Base-by-base conservation (phyloP, 1,140 invertebrate genomes). In the Mya arenaria region DNA sequence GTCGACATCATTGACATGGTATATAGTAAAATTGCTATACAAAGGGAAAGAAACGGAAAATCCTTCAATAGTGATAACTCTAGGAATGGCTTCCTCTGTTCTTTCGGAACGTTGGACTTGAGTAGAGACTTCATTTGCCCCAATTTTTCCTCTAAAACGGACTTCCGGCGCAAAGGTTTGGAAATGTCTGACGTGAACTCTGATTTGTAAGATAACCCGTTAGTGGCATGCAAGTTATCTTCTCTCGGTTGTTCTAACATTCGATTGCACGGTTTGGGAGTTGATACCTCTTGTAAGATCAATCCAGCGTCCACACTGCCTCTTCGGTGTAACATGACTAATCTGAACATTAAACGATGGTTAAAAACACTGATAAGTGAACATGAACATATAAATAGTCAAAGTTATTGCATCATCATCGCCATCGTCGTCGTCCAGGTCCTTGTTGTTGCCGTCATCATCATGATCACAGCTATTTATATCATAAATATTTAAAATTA, bases 31-130 rank as follows among this genome's bases (percentile, higher is more conserved):
- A 69, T 68, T 19, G 77, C 44, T n/a, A 66, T 19, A 41, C 77
- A 79, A 8, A 79, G 34, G 10, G 77, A 37, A 8, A 79, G 39
- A 55, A 79, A 79, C 19, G 65, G 63, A 8, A 79, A 68, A 37
- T 79, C 65, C 69, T 79, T 79, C 36, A 79, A n/a, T 17, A 79
- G 32, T 15, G 77, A 79, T 8, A 79, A 37, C 41, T 79, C 77
- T 17, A 79, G 1, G 19, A 79, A 58, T 37, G 77, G 77, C 15
- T 55, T 60, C 30, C 55, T n/a, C 28, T 79, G 39, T 30, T 79
- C 36, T 39, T 65, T 65, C 19, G 73, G 62, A 15, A 39, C 19
- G 19, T 62, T 34, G 4, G 8, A 23, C 48, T 77, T 77, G 23
- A 77, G 52, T 15, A 65, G 41, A 41, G 39, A 41, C 52, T 77